Conservation (phyloP, 1,140 invertebrate genomes). For the Calosoma granatense region DNA sequence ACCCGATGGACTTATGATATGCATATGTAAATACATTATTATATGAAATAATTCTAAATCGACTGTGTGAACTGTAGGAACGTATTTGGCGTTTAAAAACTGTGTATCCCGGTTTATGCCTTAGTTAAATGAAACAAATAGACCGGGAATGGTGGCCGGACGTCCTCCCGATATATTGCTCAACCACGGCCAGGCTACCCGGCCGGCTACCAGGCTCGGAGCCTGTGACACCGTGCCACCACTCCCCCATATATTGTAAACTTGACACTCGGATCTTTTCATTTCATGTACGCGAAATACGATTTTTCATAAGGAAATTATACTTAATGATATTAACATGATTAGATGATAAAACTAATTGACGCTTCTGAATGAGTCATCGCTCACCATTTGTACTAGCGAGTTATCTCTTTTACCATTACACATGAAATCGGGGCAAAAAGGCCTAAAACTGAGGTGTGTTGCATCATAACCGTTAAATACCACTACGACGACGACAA, state of each 20-base stretch:
- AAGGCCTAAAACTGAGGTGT: neutral
- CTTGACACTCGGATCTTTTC: neutral
- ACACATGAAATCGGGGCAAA: neutral
- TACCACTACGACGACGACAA: neutral
- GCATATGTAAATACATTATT: conserved; percentile 4
- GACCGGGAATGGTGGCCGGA: too few species aligned
- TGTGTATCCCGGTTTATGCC: conserved; percentile 4
- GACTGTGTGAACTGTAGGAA: conserved; percentile 4
- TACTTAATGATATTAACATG: neutral
- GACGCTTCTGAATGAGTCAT: neutral
- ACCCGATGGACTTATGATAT: neutral
- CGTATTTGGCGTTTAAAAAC: conserved; percentile 4
- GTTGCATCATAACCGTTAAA: neutral
- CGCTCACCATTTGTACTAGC: neutral
- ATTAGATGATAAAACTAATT: neutral
- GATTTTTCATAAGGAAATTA: neutral
- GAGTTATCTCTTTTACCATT: neutral
- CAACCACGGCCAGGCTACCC: too few species aligned
- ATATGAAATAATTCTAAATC: conserved; percentile 8
- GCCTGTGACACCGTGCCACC: too few species aligned
- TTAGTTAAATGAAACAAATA: conserved; percentile 1
- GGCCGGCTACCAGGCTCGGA: too few species aligned
- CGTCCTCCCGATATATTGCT: too few species aligned
- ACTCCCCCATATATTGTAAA: too few species aligned
- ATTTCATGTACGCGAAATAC: conserved; percentile 2